These are phyloP conservation scores for Polyergus mexicanus DNA, from an alignment of 1,140 invertebrate genomes.

Conservation along the genomic window DNA sequence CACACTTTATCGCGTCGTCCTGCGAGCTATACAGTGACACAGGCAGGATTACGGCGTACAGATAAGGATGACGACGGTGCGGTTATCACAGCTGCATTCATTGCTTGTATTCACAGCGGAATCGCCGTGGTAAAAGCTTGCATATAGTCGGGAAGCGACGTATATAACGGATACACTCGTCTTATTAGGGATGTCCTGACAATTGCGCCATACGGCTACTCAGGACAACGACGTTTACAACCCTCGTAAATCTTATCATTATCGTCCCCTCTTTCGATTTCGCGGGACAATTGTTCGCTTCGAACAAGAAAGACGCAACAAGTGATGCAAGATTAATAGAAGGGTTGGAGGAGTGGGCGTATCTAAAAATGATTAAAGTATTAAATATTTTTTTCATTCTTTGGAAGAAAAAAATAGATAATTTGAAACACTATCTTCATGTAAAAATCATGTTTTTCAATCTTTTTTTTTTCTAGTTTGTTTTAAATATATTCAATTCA, in stretches of 20 bases:
- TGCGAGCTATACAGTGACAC: constrained; percentile 41
- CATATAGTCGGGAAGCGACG: background rate
- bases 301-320: background rate
- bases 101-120: constrained; percentile 45
- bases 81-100: constrained; percentile 56
- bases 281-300: background rate
- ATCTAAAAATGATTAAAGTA: background rate
- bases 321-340: background rate
- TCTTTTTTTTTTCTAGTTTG: too few relatives aligned
- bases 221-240: constrained; percentile 7
- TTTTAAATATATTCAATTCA: background rate
- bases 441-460: too few relatives aligned
- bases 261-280: background rate
- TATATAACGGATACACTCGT: constrained; percentile 30
- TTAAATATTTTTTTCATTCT: too few relatives aligned
- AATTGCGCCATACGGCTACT: constrained; percentile 3
- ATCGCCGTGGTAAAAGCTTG: constrained; percentile 57
- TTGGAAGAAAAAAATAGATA: too few relatives aligned
- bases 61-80: constrained; percentile 56
- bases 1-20: constrained; percentile 52
- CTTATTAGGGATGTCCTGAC: constrained; percentile 45
- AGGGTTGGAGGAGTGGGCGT: background rate
- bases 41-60: constrained; percentile 50
- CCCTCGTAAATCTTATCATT: constrained; percentile 14
- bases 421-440: too few relatives aligned